phyloP scores from a whole-genome alignment of 53 echinoderm and acorn worm species.

The Temnopleurus reevesii region DNA sequence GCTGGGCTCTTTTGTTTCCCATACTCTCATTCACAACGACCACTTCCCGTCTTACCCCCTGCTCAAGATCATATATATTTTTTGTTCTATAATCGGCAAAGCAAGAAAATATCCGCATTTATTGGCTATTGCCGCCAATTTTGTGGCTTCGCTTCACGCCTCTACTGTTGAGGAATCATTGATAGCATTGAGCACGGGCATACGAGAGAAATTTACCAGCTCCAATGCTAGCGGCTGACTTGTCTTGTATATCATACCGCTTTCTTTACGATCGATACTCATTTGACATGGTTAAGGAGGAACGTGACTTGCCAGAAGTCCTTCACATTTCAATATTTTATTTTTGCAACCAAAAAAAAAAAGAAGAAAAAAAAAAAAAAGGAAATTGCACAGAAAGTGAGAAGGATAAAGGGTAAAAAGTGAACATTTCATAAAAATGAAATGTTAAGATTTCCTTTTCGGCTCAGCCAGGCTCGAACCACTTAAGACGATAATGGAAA shows the following conservation, averaged over 20 bases:
- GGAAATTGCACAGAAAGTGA: too few relatives aligned
- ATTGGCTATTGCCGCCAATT: slow-evolving; percentile 24
- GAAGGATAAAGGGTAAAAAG: background rate
- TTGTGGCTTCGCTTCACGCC: slow-evolving; percentile 41
- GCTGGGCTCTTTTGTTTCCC: slow-evolving; percentile 3
- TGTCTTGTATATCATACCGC: background rate
- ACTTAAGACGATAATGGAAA: background rate
- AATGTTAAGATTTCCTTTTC: slow-evolving; percentile 3
- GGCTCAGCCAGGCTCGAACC: background rate
- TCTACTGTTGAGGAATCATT: background rate
- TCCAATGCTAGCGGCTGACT: background rate
- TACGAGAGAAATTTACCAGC: slow-evolving; percentile 20
- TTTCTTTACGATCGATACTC: background rate
- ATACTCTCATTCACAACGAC: background rate
- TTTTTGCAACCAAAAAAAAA: background rate
- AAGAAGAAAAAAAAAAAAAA: background rate
- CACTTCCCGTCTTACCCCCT: background rate
- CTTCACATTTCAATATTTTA: slow-evolving; percentile 23
- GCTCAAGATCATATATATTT: background rate
- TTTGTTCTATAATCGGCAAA: background rate
- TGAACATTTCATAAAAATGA: background rate
- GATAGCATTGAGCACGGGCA: background rate
- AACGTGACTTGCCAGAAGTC: background rate
- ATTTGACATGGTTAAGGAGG: slow-evolving; percentile 5
- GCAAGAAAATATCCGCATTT: slow-evolving; percentile 34